Evolutionary conservation across 2,797 vertebrate genomes (phyloP), one percentile per base, ranked within the genome.

Genomic region (Acanthiza pusilla): DNA sequence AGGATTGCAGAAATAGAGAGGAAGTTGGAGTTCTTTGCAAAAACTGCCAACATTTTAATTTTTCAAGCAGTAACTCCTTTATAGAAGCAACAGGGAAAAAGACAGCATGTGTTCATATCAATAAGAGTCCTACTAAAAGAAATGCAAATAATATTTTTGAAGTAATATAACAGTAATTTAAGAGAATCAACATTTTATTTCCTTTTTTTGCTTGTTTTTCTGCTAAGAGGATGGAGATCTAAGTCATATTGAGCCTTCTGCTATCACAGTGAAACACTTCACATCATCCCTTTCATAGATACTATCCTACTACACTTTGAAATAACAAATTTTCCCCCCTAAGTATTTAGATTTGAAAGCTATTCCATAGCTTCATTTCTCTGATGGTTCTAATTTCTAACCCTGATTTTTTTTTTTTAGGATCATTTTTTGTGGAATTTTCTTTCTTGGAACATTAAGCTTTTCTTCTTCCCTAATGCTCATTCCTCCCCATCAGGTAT

Each of bases 341-440:
- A 60, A 68, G 40, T 16, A 80, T 15, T 55, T 80, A 26, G 58
- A 93, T 80, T 70, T 86, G 42, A 93, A 95, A 96, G n/a, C 19
- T 61, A 26, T 85, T 80, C 27, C 42, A 15, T 47, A 86, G 53
- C 17, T 63, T 63, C 17, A 51, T 18, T 77, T 91, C 45, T 73
- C 42, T 86, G 23, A 90, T 67, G 53, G 53, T 66, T 89, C 30
- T 45, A 63, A 85, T 71, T 89, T 83, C 34, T 27, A 67, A 16
- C 8, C 26, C 5, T 73, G 29, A 30, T 34, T 7, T 79, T 21
- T 7, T 79, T 21, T 43, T 51, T 91, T 67, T 25, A 50, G 13
- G 27, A 74, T 50, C 3, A 17, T 80, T 85, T 83, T 54, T 72
- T 21, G 27, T 27, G 12, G 15, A 20, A 43, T 12, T 57, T 61